phyloP scores from a whole-genome alignment of 2,888 invertebrate species.

The Buathra laborator region DNA sequence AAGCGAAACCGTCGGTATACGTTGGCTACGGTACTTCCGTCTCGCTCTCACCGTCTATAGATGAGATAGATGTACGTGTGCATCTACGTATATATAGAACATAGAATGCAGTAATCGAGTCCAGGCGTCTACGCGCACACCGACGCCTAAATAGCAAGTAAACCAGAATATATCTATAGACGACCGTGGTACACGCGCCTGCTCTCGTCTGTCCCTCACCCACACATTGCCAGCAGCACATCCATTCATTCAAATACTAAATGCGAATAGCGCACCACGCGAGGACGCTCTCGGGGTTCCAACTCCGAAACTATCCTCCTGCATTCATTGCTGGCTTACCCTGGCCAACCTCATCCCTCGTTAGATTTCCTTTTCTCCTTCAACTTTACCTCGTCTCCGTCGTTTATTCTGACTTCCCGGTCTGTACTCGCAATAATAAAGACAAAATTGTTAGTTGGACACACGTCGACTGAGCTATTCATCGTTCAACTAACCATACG shows the following conservation, averaged over 20 bases:
- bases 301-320: conserved; percentile 40
- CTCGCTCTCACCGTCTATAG: conserved; percentile 11
- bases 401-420: conserved; percentile 13
- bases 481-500: conserved; percentile 33
- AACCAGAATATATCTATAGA: conserved; percentile 26
- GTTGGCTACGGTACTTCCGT: conserved; percentile 55
- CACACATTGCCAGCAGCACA: conserved; percentile 50
- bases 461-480: conserved; percentile 21
- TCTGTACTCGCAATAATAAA: conserved; percentile 30
- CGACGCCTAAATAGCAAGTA: conserved; percentile 26
- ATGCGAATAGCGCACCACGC: conserved; percentile 27
- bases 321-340: conserved; percentile 42
- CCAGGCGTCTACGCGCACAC: conserved; percentile 45
- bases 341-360: conserved; percentile 7
- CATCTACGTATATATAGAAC: conserved; percentile 19
- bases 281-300: conserved; percentile 27
- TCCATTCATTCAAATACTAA: conserved; percentile 64
- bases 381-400: background rate
- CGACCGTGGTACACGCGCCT: conserved; percentile 11
- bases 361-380: conserved; percentile 27
- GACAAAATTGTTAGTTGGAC: conserved; percentile 28
- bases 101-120: conserved; percentile 26
- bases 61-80: conserved; percentile 21
- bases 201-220: conserved; percentile 57
- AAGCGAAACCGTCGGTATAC: conserved; percentile 79